Conservation (phyloP, 2,797 vertebrate genomes). For the Chaetophractus vellerosus region DNA sequence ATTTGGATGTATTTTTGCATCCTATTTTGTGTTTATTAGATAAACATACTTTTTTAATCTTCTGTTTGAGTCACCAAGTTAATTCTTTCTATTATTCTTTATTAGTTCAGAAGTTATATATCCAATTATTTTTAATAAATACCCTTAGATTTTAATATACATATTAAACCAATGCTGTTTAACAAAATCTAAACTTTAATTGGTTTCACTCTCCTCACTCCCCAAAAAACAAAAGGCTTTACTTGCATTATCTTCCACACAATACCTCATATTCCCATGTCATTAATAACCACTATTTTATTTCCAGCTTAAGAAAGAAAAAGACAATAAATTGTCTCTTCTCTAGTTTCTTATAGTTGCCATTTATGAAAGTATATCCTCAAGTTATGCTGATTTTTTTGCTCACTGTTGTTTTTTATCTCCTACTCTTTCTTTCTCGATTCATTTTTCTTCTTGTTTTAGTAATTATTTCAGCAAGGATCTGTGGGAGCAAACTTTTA, state of each 20-base stretch:
- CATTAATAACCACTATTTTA: neutral
- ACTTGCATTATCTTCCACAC: too few relatives aligned
- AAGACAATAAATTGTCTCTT: neutral
- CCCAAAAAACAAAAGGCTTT: neutral
- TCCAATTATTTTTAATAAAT: neutral
- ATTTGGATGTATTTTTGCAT: neutral
- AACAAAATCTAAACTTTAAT: neutral
- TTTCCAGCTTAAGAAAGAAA: neutral
- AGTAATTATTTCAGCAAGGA: neutral
- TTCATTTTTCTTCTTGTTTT: neutral
- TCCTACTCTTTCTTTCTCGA: neutral
- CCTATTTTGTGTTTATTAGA: neutral
- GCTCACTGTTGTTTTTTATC: neutral
- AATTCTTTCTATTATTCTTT: neutral
- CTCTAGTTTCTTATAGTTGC: too few relatives aligned
- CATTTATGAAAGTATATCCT: too few relatives aligned
- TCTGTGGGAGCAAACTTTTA: neutral
- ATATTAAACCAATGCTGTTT: neutral
- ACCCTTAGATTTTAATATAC: neutral
- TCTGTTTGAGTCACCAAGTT: neutral
- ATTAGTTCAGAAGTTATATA: neutral
- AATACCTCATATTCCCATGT: neutral
- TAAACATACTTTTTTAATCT: neutral
- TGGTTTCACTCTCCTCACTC: neutral
- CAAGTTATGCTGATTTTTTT: neutral